Conservation (phyloP, 2,113 vertebrate species). For the Marmota monax region DNA sequence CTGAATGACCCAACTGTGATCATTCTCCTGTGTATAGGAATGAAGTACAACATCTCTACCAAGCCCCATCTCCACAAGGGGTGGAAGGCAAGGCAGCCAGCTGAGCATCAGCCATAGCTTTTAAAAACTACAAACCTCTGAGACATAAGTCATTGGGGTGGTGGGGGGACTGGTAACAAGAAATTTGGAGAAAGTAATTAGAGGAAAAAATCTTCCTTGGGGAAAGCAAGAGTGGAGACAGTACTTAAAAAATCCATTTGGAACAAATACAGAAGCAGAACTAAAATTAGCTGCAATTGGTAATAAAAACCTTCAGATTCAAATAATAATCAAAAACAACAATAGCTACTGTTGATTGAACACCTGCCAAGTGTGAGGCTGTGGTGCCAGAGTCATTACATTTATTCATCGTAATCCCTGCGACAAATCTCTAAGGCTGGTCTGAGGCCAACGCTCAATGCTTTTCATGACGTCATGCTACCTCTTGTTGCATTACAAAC, state of each 20-base stretch:
- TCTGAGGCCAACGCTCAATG: neutral
- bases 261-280: neutral
- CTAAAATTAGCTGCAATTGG: constrained; percentile 37
- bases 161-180: neutral
- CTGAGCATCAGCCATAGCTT: neutral
- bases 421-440: neutral
- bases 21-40: neutral
- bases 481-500: neutral
- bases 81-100: neutral
- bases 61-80: too few species aligned
- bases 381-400: neutral
- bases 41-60: neutral
- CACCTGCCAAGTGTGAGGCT: neutral
- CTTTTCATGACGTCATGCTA: neutral
- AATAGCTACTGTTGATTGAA: neutral
- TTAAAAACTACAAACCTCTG: neutral
- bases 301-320: neutral
- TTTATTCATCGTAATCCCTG: neutral
- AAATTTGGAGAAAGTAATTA: neutral
- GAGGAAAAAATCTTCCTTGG: neutral
- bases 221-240: neutral
- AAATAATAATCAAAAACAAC: constrained; percentile 18
- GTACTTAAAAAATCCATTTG: neutral
- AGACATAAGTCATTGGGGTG: neutral
- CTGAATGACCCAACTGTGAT: neutral